A percentile compares a stretch with the other conserved stretches of the same genome.
Evolutionary conservation across 2,888 invertebrate genomes (phyloP).

Genomic region (Stenchaetothrips biformis): DNA sequence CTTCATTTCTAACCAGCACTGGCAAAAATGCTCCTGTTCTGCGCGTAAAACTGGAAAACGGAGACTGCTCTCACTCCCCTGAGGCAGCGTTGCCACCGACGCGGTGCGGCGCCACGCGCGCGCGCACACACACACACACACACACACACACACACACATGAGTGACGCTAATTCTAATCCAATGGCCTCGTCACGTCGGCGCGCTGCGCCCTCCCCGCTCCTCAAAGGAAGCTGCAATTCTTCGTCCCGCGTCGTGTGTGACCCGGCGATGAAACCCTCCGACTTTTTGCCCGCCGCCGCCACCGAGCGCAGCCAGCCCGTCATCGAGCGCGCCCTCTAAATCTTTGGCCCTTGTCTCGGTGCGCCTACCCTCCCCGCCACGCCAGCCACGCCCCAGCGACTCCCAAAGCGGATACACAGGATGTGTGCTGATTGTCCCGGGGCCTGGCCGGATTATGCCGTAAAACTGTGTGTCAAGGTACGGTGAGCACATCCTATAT

Average conservation of each 20-base stretch:
- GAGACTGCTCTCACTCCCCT: no score
- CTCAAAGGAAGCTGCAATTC: no score
- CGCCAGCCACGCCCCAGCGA: background rate
- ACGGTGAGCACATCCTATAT: slow-evolving; percentile 20
- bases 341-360: background rate
- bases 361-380: background rate
- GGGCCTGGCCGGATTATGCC: background rate
- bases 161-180: background rate
- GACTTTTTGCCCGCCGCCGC: background rate
- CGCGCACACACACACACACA: no score
- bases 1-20: no score
- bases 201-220: no score
- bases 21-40: no score
- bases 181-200: background rate
- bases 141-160: slow-evolving; percentile 8
- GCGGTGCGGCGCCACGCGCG: no score
- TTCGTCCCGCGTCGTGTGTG: background rate
- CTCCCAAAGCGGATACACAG: slow-evolving; percentile 6
- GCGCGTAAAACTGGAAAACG: no score
- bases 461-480: slow-evolving; percentile 23
- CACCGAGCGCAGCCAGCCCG: background rate
- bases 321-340: background rate
- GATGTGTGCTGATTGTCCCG: slow-evolving; percentile 20
- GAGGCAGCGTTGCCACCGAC: no score
- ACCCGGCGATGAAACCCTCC: no score